Conservation (phyloP, 2,888 invertebrate genomes). For the Aphodius granarius region DNA sequence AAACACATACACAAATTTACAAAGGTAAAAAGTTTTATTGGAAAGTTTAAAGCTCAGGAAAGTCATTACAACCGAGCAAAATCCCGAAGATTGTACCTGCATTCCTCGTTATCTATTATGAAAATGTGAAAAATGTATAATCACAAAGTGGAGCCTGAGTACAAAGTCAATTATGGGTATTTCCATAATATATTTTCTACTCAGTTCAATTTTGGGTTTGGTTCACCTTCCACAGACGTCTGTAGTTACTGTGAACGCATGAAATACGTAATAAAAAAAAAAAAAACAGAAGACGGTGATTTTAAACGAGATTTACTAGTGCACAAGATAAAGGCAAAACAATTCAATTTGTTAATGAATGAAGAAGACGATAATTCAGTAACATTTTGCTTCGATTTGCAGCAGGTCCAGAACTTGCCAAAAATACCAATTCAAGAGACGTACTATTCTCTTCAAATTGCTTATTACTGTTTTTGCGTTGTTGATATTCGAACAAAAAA, state of each 20-base stretch:
- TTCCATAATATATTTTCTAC: constrained; percentile 22
- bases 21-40: constrained; percentile 16
- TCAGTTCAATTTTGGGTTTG: constrained; percentile 20
- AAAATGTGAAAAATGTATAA: constrained; percentile 25
- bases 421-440: constrained; percentile 29
- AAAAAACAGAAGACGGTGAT: constrained; percentile 1
- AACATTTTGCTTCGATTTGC: constrained; percentile 9
- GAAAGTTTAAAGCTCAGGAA: constrained; percentile 18
- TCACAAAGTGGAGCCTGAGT: constrained; percentile 2
- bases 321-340: constrained; percentile 18
- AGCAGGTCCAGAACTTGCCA: not conserved
- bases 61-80: constrained; percentile 20
- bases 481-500: constrained; percentile 22
- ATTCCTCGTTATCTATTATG: constrained; percentile 2
- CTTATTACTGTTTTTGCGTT: constrained; percentile 27
- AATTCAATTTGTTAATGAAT: constrained; percentile 21
- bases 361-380: not conserved
- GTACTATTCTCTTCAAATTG: constrained; percentile 31
- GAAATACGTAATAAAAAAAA: constrained; percentile 9
- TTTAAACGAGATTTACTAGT: constrained; percentile 3
- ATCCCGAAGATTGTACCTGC: constrained; percentile 16
- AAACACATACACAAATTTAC: constrained; percentile 1
- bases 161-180: constrained; percentile 23
- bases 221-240: constrained; percentile 17
- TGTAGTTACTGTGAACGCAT: constrained; percentile 19